Evolutionary conservation across 1,140 invertebrate species (phyloP).

Genomic region (Drosophila bipectinata): DNA sequence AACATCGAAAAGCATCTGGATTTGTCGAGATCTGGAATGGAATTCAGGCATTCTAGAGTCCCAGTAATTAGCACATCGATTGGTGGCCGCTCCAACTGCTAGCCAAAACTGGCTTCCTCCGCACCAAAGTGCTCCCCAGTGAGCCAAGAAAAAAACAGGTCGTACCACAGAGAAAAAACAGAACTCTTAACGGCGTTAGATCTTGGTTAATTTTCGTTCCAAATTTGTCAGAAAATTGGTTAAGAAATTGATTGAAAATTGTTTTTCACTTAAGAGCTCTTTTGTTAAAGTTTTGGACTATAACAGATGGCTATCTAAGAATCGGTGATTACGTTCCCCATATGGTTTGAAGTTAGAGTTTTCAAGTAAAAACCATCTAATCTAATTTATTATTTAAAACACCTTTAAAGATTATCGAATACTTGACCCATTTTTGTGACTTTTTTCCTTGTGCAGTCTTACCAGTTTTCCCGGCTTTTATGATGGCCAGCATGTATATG

Average conservation of each 20-base stretch:
- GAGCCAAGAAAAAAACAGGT: constrained; percentile 31
- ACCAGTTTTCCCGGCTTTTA: constrained; percentile 43
- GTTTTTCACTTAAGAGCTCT: neutral
- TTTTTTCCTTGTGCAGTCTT: constrained; percentile 31
- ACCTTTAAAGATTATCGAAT: neutral
- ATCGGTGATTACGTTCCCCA: no score
- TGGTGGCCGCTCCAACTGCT: constrained; percentile 18
- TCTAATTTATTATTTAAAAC: neutral
- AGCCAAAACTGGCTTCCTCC: constrained; percentile 56
- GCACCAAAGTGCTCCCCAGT: neutral
- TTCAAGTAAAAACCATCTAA: neutral
- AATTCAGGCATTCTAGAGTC: constrained; percentile 4
- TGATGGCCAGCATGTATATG: constrained; percentile 37
- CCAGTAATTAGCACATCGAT: constrained; percentile 53
- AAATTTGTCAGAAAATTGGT: neutral
- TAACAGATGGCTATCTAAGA: neutral
- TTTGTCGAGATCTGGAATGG: neutral
- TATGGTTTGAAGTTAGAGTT: no score
- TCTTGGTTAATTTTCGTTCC: neutral
- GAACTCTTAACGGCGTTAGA: neutral
- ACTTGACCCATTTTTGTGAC: constrained; percentile 19
- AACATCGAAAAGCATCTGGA: constrained; percentile 57
- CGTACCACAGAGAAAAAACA: constrained; percentile 8
- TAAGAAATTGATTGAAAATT: neutral
- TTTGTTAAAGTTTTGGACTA: neutral